Base-by-base conservation (phyloP, 92 coral and sea anemone species). In the Micromussa lordhowensis region DNA sequence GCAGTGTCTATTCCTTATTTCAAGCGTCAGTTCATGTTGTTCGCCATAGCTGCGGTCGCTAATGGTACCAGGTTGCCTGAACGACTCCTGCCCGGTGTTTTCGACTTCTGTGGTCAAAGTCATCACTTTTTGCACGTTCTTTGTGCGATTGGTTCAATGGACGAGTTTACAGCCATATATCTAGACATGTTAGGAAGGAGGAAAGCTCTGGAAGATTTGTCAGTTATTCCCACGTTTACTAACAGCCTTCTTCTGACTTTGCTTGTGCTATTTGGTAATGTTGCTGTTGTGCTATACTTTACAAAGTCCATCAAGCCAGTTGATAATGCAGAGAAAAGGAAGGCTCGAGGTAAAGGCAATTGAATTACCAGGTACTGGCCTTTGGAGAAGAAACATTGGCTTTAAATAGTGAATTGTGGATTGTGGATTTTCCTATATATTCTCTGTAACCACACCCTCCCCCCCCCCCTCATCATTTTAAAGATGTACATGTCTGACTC, bases 121-220 rank as follows among this genome's bases (percentile, higher is more conserved):
- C 99, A 96, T 79, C 99, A 98, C 88, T 94, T 98, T 86, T 82
- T 98, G 84, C 99, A 98, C 77, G 91, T 98, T n/a, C 88, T 98
- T 12, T 94, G 96, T 29, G 96, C 98, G 5, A 68, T 96, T 71
- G 99, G 98, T 6, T 78, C 98, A 16, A 83, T 91, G 13, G 99
- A 96, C 71, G 98, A 91, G 85, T 94, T 94, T 79, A 85, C 92
- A 17, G 95, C 98, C 15, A 88, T 98, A 14, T 76, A 88, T 76
- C 59, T 91, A 70, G 99, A 98, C 85, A 98, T 98, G 99, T 53
- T 82, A 63, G 85, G 91, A 26, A 61, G 96, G 86, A 82, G 96
- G 38, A 82, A 93, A 63, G 74, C 91, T 34, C 69, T 96, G 38
- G 82, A 84, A 64, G 59, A 68, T 16, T 70, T 79, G 38, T 68